phyloP scores from a whole-genome alignment of 1,140 invertebrate species.

The Glomeris maerens region DNA sequence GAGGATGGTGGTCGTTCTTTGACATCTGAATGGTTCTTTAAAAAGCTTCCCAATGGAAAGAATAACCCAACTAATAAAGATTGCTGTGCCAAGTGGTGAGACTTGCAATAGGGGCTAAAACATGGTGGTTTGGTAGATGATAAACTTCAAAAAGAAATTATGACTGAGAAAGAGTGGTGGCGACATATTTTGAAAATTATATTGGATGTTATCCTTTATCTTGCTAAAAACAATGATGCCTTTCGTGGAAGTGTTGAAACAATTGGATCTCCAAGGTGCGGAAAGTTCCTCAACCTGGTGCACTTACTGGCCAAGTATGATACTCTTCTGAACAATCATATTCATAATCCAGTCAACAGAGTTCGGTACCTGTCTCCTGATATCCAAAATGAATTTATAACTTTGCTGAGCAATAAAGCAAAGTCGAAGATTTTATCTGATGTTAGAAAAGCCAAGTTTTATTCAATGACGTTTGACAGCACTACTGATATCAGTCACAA shows the following conservation, averaged over 20 bases:
- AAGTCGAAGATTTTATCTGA: constrained; percentile 10
- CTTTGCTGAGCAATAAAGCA: constrained; percentile 6
- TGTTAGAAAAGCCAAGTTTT: constrained; percentile 13
- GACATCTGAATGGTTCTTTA: neutral
- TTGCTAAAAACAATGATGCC: neutral
- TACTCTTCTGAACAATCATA: constrained; percentile 12
- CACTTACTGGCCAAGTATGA: constrained; percentile 14
- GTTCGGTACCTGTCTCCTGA: constrained; percentile 7
- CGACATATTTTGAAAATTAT: neutral
- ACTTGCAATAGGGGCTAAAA: too few relatives aligned
- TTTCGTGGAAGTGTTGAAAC: neutral
- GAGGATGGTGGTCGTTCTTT: too few relatives aligned
- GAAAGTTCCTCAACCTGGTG: constrained; percentile 15
- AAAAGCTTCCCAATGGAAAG: neutral
- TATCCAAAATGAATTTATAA: constrained; percentile 16
- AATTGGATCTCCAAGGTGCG: neutral
- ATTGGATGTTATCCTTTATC: neutral
- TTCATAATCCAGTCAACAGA: constrained; percentile 5
- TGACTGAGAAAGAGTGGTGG: neutral
- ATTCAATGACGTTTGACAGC: constrained; percentile 14
- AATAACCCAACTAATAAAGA: neutral
- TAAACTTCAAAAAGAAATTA: neutral
- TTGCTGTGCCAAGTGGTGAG: too few relatives aligned
- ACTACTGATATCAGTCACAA: constrained; percentile 15
- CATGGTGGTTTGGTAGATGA: neutral